These are phyloP conservation scores for Formica aserva DNA, from an alignment of 2,888 invertebrate genomes.

Conservation along the genomic window DNA sequence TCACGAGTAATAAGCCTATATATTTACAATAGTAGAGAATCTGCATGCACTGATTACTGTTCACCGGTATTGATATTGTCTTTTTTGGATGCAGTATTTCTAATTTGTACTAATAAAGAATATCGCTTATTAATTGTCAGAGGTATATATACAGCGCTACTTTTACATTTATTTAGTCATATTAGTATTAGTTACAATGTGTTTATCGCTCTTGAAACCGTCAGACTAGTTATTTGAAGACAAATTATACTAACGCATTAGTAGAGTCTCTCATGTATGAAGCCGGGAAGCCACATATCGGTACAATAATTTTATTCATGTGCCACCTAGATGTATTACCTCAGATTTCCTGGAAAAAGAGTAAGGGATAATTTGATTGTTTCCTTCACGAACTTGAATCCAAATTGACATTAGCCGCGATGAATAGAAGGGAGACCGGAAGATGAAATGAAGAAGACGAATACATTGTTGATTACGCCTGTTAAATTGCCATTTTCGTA, in stretches of 20 bases:
- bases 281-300: slow-evolving; percentile 74
- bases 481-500: slow-evolving; percentile 70
- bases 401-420: slow-evolving; percentile 25
- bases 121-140: too few species aligned
- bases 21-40: slow-evolving; percentile 3
- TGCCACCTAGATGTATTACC: slow-evolving; percentile 62
- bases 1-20: slow-evolving; percentile 24
- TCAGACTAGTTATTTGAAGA: slow-evolving; percentile 8
- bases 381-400: slow-evolving; percentile 61
- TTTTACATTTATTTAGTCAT: neutral
- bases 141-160: neutral
- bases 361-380: slow-evolving; percentile 62
- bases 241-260: slow-evolving; percentile 64
- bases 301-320: slow-evolving; percentile 73
- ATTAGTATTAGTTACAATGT: neutral
- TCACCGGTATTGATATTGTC: neutral
- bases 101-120: neutral
- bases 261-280: slow-evolving; percentile 75
- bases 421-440: slow-evolving; percentile 45
- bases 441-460: slow-evolving; percentile 37
- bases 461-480: slow-evolving; percentile 37
- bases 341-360: slow-evolving; percentile 46
- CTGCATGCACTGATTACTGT: slow-evolving; percentile 33
- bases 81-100: neutral
- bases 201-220: slow-evolving; percentile 8